Base-by-base conservation (phyloP, 2,888 invertebrate genomes). In the Lithosia quadra region DNA sequence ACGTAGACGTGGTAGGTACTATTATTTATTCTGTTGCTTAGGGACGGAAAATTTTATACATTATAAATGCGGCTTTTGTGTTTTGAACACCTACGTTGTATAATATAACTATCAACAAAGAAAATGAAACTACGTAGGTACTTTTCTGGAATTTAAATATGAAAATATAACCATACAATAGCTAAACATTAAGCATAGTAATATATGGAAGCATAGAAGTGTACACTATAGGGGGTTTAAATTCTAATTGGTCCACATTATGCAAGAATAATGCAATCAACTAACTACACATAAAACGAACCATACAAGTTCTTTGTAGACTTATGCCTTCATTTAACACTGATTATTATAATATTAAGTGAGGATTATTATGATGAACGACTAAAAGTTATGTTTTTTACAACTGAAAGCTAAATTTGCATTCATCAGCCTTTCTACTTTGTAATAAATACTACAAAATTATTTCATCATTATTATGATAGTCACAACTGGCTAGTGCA, bases 1-100 rank as follows among this genome's bases (percentile, higher is more conserved):
- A n/a, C n/a, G n/a, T n/a, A n/a, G n/a, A n/a, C n/a, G n/a, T n/a
- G n/a, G n/a, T n/a, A n/a, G n/a, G n/a, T n/a, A n/a, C n/a, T n/a
- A n/a, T n/a, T n/a, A n/a, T n/a, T n/a, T n/a, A n/a, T n/a, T n/a
- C n/a, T n/a, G n/a, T n/a, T n/a, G n/a, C n/a, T n/a, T 49, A n/a
- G 62, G 15, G 28, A 49, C 49, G 11, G 28, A 7, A 43, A 49
- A 33, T 49, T 66, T 63, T 8, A 69, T 65, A 33, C 67, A 72
- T 69, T 79, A 77, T 77, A 81, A 77, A 81, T 75, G 74, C 82
- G 80, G 80, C 71, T 66, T 22, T 67, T 10, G 43, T 62, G 62
- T n/a, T 62, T 62, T 62, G 22, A 60, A 60, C 39, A 60, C 21
- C 49, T 49, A 49, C 49, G 39, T 56, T 24, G 39, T 22, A 13